Conservation (phyloP, 2,797 vertebrate species). For the Cirrhinus molitorella region DNA sequence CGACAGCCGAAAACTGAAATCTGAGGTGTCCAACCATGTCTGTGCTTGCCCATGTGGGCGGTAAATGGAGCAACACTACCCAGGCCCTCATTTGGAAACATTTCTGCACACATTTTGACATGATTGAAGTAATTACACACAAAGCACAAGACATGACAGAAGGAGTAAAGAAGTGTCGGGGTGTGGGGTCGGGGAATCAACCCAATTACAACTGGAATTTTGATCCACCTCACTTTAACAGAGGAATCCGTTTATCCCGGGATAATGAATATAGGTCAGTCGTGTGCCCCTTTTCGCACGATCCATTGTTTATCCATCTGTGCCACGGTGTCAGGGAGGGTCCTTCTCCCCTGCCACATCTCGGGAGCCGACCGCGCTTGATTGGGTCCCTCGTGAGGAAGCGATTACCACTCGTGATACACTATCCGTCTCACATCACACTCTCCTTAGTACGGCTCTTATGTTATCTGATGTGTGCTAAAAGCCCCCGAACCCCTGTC, state of each 20-base stretch:
- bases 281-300: slow-evolving; percentile 53
- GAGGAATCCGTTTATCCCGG: slow-evolving; percentile 56
- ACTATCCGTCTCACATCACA: slow-evolving; percentile 72
- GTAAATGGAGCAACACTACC: slow-evolving; percentile 50
- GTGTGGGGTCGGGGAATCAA: slow-evolving; percentile 53
- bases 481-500: slow-evolving; percentile 56
- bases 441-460: slow-evolving; percentile 67
- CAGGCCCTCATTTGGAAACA: slow-evolving; percentile 65
- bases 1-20: slow-evolving; percentile 53
- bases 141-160: slow-evolving; percentile 42
- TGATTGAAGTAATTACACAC: slow-evolving; percentile 81
- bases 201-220: slow-evolving; percentile 66
- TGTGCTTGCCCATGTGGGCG: slow-evolving; percentile 57
- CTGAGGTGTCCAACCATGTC: slow-evolving; percentile 69
- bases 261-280: slow-evolving; percentile 71
- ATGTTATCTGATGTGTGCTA: slow-evolving; percentile 69
- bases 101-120: slow-evolving; percentile 73
- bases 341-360: slow-evolving; percentile 45
- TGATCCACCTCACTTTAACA: slow-evolving; percentile 61
- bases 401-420: slow-evolving; percentile 64
- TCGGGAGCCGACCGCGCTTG: not conserved
- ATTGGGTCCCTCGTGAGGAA: slow-evolving; percentile 53
- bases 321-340: slow-evolving; percentile 64
- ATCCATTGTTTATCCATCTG: slow-evolving; percentile 69
- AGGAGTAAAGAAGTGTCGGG: slow-evolving; percentile 16